Base-by-base conservation (phyloP, 1,140 invertebrate species). In the Aethina tumida region DNA sequence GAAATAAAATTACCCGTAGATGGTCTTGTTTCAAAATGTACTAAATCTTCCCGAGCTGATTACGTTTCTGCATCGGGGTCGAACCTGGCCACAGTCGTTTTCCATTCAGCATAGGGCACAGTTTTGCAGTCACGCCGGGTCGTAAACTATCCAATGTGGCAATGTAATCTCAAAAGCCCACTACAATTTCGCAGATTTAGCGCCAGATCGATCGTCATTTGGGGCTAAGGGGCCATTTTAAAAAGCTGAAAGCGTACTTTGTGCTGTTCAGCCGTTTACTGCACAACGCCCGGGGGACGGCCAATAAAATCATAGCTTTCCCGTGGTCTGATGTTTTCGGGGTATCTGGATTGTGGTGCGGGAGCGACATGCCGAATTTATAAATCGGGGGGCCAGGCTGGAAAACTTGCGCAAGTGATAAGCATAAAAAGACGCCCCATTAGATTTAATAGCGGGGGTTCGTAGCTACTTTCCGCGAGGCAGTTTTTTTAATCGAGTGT, bases 221-320 rank as follows among this genome's bases (percentile, higher is more conserved):
- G 53, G 56, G 50, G 47, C 50, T 58, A 56, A 58, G 56, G 56
- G 50, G 45, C 54, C 50, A 49, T 56, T 58, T 58, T 56, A 56
- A 58, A 58, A 58, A 58, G 56, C 56, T 58, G 56, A 58, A 56
- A 58, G 56, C 56, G 53, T 56, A 58, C 54, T 58, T 58, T 58
- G 52, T 36, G 40, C 35, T 40, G 42, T 44, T 55, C 40, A 55
- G 52, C 51, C 41, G 53, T 42, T 44, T 37, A 37, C 39, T 40
- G 26, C 39, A 58, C 47, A 43, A 47, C 41, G 17, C 53, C 45
- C 56, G 2, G 8, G 42, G 49, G 56, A 53, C 38, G 26, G 29
- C 43, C 55, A 56, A 58, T 58, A 58, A 58, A 58, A 58, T 58
- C 55, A 58, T 44, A 39, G 35, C 41, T 44, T 37, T 47, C 19